Evolutionary conservation across 1,140 invertebrate species (phyloP).

Genomic region (Diorhabda carinulata): DNA sequence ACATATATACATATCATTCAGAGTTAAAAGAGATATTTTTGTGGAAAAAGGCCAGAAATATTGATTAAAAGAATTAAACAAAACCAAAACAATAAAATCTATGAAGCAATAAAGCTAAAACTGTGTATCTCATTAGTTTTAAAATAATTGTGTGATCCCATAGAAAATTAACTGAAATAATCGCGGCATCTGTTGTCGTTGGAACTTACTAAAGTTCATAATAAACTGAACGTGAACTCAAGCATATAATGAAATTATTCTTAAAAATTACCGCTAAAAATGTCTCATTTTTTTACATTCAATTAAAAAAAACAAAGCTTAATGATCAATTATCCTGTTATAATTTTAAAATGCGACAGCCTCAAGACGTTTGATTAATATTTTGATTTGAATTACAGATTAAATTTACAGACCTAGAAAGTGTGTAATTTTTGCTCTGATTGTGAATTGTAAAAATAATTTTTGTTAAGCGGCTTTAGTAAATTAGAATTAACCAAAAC

Average conservation of each 20-base stretch:
- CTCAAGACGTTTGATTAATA: neutral
- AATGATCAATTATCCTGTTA: conserved; percentile 36
- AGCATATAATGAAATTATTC: conserved; percentile 38
- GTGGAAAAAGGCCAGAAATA: too few species aligned
- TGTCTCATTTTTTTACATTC: conserved; percentile 36
- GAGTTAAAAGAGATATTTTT: too few species aligned
- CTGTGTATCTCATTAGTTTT: too few species aligned
- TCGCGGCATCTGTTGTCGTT: conserved; percentile 29
- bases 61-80: too few species aligned
- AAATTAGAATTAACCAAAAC: too few species aligned
- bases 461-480: too few species aligned
- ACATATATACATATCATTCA: too few species aligned
- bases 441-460: neutral
- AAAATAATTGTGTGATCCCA: too few species aligned
- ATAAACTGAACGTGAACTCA: conserved; percentile 31
- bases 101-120: too few species aligned
- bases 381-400: neutral
- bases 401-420: conserved; percentile 9
- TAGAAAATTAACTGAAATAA: too few species aligned
- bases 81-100: too few species aligned
- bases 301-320: conserved; percentile 34
- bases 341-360: conserved; percentile 23
- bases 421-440: conserved; percentile 12
- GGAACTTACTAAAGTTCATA: conserved; percentile 35
- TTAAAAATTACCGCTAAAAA: conserved; percentile 39